Evolutionary conservation across 2,888 invertebrate species (phyloP).

Genomic region (Tineola bisselliella): DNA sequence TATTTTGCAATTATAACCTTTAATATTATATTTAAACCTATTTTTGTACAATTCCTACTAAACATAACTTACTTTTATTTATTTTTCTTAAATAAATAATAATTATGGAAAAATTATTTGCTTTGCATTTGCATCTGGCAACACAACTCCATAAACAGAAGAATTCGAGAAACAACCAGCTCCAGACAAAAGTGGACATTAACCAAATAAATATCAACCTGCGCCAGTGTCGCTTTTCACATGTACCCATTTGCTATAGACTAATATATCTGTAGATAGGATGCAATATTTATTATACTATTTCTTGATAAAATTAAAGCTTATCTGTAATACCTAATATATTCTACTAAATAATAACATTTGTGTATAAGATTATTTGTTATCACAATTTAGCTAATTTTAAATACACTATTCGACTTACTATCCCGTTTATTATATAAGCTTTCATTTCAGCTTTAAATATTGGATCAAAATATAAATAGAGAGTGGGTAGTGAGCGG

Average conservation of each 20-base stretch:
- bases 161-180: constrained; percentile 22
- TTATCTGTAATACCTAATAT: too few species aligned
- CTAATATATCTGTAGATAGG: background rate
- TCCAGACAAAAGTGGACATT: constrained; percentile 32
- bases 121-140: constrained; percentile 11
- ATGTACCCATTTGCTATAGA: constrained; percentile 23
- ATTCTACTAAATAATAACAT: too few species aligned
- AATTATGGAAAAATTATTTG: background rate
- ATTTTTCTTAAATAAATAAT: background rate
- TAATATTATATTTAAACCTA: too few species aligned
- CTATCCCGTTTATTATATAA: too few species aligned
- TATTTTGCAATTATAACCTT: background rate
- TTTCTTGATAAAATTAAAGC: too few species aligned
- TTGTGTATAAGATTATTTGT: too few species aligned
- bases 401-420: too few species aligned
- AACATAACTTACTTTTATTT: too few species aligned
- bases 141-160: constrained; percentile 23
- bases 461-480: too few species aligned
- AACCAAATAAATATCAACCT: constrained; percentile 33
- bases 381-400: too few species aligned
- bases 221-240: constrained; percentile 26
- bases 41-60: background rate
- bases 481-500: too few species aligned
- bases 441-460: too few species aligned
- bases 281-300: background rate